These are phyloP conservation scores for Cremastinae sp. DNA, from an alignment of 2,888 invertebrate genomes.

Conservation along the genomic window DNA sequence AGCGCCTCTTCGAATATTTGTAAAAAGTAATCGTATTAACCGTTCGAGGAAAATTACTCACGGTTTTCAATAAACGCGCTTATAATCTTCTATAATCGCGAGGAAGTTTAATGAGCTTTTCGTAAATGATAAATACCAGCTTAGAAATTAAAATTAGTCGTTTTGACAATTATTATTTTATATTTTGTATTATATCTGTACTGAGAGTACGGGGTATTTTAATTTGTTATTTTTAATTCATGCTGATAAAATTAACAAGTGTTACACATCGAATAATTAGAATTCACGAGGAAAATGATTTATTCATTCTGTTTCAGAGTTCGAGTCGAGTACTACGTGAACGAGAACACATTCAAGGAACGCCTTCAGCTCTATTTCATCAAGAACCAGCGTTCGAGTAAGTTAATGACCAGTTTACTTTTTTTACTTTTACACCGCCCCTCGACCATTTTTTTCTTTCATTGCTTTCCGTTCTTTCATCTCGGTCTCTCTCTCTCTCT, in stretches of 20 bases:
- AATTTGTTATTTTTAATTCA: neutral
- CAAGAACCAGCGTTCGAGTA: conserved; percentile 99
- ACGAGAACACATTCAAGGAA: conserved; percentile 99
- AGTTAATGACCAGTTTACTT: conserved; percentile 82
- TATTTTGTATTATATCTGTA: no score
- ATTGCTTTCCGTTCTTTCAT: conserved; percentile 6
- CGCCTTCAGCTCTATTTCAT: conserved; percentile 99
- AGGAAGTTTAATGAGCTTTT: no score
- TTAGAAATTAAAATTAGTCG: no score
- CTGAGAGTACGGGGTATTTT: no score
- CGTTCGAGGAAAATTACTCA: conserved; percentile 52
- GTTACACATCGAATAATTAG: neutral
- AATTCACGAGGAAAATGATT: conserved; percentile 35
- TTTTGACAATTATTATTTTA: no score
- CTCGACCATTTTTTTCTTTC: neutral
- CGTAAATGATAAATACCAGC: no score
- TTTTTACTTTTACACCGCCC: no score
- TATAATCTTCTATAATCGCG: no score
- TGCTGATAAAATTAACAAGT: neutral
- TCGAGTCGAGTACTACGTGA: conserved; percentile 99
- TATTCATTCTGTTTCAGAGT: conserved; percentile 89
- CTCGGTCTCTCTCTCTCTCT: neutral
- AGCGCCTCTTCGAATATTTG: conserved; percentile 33
- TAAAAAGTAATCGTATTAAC: conserved; percentile 25
- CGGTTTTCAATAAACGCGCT: conserved; percentile 32